A percentile compares a stretch with the other conserved stretches of the same genome.
Conservation (phyloP, 2,888 invertebrate genomes). For the Diaperis boleti region DNA sequence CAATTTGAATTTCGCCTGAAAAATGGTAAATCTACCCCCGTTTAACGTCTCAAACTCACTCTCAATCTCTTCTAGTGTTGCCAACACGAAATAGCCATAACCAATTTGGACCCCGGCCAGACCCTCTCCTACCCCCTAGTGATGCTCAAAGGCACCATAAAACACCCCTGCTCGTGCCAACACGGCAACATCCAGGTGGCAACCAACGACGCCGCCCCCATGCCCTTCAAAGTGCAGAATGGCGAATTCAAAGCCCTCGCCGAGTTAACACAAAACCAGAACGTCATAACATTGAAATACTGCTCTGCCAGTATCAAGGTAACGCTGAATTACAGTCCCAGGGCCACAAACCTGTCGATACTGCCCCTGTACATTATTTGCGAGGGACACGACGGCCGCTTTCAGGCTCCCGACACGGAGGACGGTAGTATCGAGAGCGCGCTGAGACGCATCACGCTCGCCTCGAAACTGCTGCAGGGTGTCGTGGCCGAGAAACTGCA, state of each 20-base stretch:
- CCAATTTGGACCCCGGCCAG: background rate
- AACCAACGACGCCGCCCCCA: background rate
- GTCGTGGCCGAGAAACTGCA: constrained; percentile 89
- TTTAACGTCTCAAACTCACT: too few species aligned
- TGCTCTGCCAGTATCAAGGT: constrained; percentile 65
- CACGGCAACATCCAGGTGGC: background rate
- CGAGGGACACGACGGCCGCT: constrained; percentile 81
- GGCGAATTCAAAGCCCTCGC: constrained; percentile 79
- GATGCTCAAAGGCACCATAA: constrained; percentile 61
- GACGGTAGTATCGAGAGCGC: constrained; percentile 77
- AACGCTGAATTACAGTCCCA: constrained; percentile 68
- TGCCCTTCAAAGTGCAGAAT: constrained; percentile 62
- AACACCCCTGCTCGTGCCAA: background rate
- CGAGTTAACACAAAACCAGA: constrained; percentile 74
- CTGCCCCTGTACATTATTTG: constrained; percentile 89
- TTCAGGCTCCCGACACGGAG: constrained; percentile 72
- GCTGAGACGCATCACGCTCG: constrained; percentile 79
- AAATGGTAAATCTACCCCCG: too few species aligned
- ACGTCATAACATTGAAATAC: constrained; percentile 73
- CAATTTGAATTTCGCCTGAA: too few species aligned
- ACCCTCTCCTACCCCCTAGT: constrained; percentile 1
- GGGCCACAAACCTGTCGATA: constrained; percentile 73
- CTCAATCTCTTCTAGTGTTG: background rate
- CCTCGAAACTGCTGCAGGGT: constrained; percentile 85
- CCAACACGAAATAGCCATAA: constrained; percentile 3